phyloP scores from a whole-genome alignment of 1,140 invertebrate species.

The Stegodyphus dumicola region DNA sequence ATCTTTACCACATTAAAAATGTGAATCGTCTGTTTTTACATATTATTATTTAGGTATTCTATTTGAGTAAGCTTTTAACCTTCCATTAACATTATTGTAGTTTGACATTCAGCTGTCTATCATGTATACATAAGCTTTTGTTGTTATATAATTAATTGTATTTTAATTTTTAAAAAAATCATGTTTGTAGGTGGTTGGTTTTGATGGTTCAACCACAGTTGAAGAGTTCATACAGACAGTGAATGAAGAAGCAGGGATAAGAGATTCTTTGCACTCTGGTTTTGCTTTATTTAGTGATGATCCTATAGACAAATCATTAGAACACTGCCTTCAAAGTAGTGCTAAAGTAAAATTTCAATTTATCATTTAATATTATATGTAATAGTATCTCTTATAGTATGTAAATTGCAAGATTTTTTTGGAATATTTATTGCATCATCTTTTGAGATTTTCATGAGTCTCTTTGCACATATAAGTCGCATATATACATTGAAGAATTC shows the following conservation, averaged over 20 bases:
- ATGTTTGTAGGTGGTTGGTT: conserved; percentile 84
- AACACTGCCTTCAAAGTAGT: conserved; percentile 72
- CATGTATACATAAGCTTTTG: too few relatives aligned
- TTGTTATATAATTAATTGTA: too few relatives aligned
- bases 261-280: conserved; percentile 84
- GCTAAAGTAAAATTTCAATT: conserved; percentile 35
- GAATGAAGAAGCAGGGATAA: conserved; percentile 85
- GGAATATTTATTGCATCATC: too few relatives aligned
- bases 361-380: too few relatives aligned
- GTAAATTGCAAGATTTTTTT: too few relatives aligned
- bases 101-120: too few relatives aligned
- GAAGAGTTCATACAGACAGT: conserved; percentile 86
- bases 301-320: conserved; percentile 89
- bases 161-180: not conserved
- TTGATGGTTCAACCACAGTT: conserved; percentile 94
- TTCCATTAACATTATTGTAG: too few relatives aligned
- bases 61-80: not conserved
- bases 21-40: not conserved
- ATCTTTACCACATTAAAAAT: not conserved
- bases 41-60: not conserved
- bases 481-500: too few relatives aligned
- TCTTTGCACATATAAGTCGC: too few relatives aligned
- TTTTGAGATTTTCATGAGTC: too few relatives aligned
- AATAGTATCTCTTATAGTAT: too few relatives aligned
- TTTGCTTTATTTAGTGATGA: conserved; percentile 95